phyloP scores from a whole-genome alignment of 2,113 vertebrate genomes.

The Emydura subglobosa region DNA sequence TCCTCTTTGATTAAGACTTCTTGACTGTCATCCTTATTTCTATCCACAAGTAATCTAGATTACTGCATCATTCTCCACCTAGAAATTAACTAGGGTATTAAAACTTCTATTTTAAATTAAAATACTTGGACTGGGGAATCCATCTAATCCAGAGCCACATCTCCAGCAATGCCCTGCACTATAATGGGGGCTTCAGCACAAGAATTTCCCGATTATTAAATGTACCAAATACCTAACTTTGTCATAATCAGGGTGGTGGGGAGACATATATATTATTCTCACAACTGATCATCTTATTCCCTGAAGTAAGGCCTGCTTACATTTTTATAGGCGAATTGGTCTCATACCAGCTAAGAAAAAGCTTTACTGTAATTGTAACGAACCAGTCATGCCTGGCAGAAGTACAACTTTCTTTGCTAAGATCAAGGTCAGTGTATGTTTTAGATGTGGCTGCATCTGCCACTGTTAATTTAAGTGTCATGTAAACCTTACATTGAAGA shows the following conservation, averaged over 20 bases:
- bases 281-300: neutral
- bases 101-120: neutral
- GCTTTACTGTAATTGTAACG: slow-evolving; percentile 42
- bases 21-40: neutral
- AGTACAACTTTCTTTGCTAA: slow-evolving; percentile 56
- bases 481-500: slow-evolving; percentile 34
- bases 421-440: slow-evolving; percentile 13
- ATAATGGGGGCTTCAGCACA: neutral
- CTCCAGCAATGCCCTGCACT: neutral
- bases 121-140: neutral
- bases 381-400: slow-evolving; percentile 46
- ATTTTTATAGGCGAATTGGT: slow-evolving; percentile 38
- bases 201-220: neutral
- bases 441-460: slow-evolving; percentile 64
- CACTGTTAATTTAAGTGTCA: slow-evolving; percentile 44
- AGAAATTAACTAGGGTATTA: neutral
- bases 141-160: fast-evolving
- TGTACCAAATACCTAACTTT: neutral
- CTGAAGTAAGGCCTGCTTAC: neutral
- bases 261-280: neutral
- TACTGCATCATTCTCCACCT: fast-evolving
- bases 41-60: neutral
- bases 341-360: neutral
- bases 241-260: neutral
- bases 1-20: neutral